Conservation (phyloP, 2,113 vertebrate genomes). For the Myrmophylax atrothorax region DNA sequence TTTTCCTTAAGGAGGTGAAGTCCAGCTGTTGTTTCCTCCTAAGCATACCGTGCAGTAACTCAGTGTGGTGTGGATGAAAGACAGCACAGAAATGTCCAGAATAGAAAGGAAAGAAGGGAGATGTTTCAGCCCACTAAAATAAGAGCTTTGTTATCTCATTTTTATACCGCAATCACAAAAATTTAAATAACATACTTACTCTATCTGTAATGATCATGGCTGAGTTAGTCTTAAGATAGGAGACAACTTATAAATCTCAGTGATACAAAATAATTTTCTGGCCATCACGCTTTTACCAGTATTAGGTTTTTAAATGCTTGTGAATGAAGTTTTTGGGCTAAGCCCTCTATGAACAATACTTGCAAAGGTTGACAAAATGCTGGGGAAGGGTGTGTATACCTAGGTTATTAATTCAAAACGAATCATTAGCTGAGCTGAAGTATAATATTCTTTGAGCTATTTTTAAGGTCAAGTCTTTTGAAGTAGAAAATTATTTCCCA, state of each 20-base stretch:
- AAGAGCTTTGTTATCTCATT: neutral
- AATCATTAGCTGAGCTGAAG: neutral
- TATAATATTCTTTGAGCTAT: neutral
- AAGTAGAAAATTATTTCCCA: neutral
- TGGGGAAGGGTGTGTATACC: accelerated
- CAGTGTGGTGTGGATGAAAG: neutral
- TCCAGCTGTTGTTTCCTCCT: neutral
- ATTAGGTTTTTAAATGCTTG: neutral
- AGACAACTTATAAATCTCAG: neutral
- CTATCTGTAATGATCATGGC: neutral
- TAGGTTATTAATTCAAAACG: neutral
- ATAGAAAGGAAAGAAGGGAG: neutral
- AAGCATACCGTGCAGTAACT: neutral
- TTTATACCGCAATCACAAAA: neutral
- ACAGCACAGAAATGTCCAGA: neutral
- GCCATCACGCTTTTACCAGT: neutral
- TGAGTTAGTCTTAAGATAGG: neutral
- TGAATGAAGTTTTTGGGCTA: neutral
- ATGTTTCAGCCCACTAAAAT: neutral
- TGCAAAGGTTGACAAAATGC: neutral
- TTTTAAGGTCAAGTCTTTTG: neutral
- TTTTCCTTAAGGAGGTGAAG: conserved; percentile 1
- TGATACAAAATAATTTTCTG: neutral
- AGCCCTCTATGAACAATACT: neutral
- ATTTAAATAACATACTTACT: neutral